These are phyloP conservation scores for Orbicella faveolata DNA, from an alignment of 64 coral and sea anemone species.

Conservation along the genomic window DNA sequence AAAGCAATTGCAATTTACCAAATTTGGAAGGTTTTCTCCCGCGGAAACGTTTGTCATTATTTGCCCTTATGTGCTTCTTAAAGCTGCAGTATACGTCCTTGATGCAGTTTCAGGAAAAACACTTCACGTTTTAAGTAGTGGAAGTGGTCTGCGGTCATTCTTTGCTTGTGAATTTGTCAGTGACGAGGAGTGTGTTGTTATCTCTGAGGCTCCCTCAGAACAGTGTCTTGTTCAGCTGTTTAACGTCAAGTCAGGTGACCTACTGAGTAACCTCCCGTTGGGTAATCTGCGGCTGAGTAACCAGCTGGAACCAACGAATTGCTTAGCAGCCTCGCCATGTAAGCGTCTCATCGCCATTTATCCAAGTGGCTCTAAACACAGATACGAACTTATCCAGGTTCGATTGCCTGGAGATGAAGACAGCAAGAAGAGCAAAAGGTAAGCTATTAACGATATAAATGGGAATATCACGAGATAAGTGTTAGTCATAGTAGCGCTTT, in stretches of 20 bases:
- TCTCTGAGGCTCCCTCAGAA: fast-evolving
- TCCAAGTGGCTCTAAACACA: too few species aligned
- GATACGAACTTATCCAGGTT: background rate
- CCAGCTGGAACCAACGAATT: too few species aligned
- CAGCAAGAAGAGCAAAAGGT: background rate
- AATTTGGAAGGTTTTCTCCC: background rate
- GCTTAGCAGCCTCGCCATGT: background rate
- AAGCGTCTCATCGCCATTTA: background rate
- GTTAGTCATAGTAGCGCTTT: too few species aligned
- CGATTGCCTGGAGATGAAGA: too few species aligned
- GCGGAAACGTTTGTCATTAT: background rate
- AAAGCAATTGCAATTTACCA: background rate
- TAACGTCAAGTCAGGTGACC: background rate
- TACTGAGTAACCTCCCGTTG: too few species aligned
- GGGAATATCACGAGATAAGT: too few species aligned
- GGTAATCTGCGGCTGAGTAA: too few species aligned
- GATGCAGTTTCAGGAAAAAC: background rate
- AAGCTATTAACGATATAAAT: background rate
- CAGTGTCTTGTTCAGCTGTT: background rate
- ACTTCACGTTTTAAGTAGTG: background rate
- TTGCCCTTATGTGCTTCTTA: too few species aligned
- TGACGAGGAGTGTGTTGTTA: conserved; percentile 1
- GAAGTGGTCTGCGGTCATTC: too few species aligned
- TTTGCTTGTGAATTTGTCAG: background rate
- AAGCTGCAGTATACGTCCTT: background rate